Conservation (phyloP, 2,888 invertebrate genomes). For the Chaitophorus viminalis region DNA sequence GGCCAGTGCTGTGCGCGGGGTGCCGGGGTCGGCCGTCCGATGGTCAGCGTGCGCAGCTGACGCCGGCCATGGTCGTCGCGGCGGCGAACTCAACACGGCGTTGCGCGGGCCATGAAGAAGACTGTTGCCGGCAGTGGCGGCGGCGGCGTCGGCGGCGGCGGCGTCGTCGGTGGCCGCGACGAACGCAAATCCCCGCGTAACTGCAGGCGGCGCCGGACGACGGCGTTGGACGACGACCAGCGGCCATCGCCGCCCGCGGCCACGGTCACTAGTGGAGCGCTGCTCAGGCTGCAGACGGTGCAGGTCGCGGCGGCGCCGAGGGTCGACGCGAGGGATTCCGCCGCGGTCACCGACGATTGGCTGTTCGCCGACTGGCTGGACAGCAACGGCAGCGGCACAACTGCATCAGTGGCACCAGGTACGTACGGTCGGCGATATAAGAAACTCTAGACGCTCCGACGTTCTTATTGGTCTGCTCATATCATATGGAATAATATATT, state of each 20-base stretch:
- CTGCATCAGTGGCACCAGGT: background rate
- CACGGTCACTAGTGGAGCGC: constrained; percentile 55
- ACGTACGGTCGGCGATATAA: constrained; percentile 3
- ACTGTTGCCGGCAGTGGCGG: constrained; percentile 26
- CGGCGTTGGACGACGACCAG: constrained; percentile 25
- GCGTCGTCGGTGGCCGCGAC: constrained; percentile 23
- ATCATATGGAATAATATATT: no score
- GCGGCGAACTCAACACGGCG: constrained; percentile 36
- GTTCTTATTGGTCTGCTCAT: no score
- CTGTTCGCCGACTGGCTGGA: constrained; percentile 56
- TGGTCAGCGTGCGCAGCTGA: constrained; percentile 34
- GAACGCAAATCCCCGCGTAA: constrained; percentile 53
- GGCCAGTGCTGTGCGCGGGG: background rate
- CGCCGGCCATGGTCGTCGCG: constrained; percentile 46
- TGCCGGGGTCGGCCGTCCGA: background rate
- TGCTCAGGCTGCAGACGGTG: constrained; percentile 35
- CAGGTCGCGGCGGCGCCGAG: background rate
- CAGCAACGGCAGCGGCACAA: background rate
- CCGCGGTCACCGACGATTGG: constrained; percentile 51
- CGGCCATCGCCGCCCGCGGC: constrained; percentile 13
- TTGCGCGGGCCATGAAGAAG: constrained; percentile 59
- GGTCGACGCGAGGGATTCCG: constrained; percentile 20
- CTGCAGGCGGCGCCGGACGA: constrained; percentile 48
- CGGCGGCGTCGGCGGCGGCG: background rate
- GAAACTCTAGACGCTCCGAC: no score